phyloP scores from a whole-genome alignment of 1,140 invertebrate species.

The Lucilia cuprina region DNA sequence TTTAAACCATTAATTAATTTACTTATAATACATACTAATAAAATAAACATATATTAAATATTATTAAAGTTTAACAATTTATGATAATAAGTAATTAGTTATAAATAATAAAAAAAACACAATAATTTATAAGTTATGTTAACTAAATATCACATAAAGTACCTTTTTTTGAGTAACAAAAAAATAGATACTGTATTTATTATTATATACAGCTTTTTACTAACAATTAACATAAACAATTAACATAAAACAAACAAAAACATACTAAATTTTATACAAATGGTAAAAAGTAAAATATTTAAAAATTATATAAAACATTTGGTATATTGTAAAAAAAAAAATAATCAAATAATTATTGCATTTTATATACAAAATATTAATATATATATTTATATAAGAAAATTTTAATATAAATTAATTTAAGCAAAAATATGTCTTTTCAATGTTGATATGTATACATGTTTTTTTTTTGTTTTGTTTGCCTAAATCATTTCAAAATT shows the following conservation, averaged over 20 bases:
- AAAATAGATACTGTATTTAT: not conserved
- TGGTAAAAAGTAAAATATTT: not conserved
- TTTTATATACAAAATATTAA: not conserved
- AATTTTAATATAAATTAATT: no score
- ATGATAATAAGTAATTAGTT: constrained; percentile 1
- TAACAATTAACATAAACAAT: not conserved
- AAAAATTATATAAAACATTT: not conserved
- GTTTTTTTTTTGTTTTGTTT: no score
- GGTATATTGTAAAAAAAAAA: constrained; percentile 6
- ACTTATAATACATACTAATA: not conserved
- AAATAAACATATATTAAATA: not conserved
- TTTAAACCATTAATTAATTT: not conserved
- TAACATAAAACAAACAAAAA: not conserved
- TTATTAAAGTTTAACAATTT: not conserved
- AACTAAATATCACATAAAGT: constrained; percentile 34
- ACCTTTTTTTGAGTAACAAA: constrained; percentile 20
- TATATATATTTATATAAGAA: not conserved
- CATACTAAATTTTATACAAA: not conserved
- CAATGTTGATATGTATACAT: not conserved
- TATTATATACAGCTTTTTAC: not conserved
- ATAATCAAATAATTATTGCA: not conserved
- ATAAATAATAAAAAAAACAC: not conserved
- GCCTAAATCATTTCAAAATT: not conserved
- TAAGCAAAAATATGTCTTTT: no score
- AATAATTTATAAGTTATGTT: constrained; percentile 26